Base-by-base conservation (phyloP, 1,140 invertebrate species). In the Triops longicaudatus region DNA sequence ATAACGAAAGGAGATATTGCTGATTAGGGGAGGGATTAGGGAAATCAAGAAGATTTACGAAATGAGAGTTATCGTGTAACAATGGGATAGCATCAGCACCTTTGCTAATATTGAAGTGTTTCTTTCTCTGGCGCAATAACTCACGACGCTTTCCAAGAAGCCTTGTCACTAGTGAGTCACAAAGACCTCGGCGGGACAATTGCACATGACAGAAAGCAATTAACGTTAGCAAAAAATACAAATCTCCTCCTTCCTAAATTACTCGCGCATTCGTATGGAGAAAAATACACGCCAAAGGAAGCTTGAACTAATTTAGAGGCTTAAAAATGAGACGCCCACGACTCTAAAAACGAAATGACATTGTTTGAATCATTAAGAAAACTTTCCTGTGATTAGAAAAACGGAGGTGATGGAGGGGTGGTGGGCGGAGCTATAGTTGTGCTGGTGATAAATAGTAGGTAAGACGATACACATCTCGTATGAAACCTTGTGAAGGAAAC, bases 41-140 rank as follows among this genome's bases (percentile, higher is more conserved):
- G 22, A 2, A 63, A 22, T 14, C 6, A 17, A 37, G 7, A 63
- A 63, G 50, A 63, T 63, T 9, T 1, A 63, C 50, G 50, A 63
- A 9, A 63, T 63, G 50, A 22, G 31, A 22, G 50, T 63, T 63
- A 63, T 63, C 50, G 22, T 5, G 10, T 63, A 63, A 63, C 14
- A 63, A 63, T 63, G 50, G 10, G 50, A 63, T 63, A 63, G 50
- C 50, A 63, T 63, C 50, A 63, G 50, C 50, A 63, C 50, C 50
- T 63, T 63, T 10, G 50, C 50, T 22, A 63, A 63, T 63, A 63
- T 63, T 22, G 17, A 5, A 63, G 50, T 17, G 14, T 22, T 22
- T 63, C 17, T 63, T 63, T 63, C 22, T 17, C 50, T 10, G 50
- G 50, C 50, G 50, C n/a, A 17, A 14, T 63, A 63, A 63, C 14